A percentile compares a stretch with the other conserved stretches of the same genome.
Evolutionary conservation across 2,888 invertebrate genomes (phyloP).

Genomic region (Kryphioiulus occultus): DNA sequence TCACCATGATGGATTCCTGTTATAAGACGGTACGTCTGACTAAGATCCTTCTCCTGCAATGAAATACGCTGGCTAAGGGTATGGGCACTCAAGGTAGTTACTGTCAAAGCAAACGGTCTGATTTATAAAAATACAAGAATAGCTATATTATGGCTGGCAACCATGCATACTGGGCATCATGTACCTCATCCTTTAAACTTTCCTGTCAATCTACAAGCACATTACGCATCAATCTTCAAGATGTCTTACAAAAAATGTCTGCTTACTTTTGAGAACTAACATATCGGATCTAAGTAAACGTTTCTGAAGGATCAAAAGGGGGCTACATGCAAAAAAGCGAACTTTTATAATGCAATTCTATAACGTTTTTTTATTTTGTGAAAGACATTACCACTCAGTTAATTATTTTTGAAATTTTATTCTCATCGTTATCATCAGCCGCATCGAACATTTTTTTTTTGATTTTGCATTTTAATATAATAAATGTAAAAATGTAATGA

Average conservation of each 20-base stretch:
- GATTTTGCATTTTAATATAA: too few relatives aligned
- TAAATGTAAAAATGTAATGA: too few relatives aligned
- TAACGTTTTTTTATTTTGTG: too few relatives aligned
- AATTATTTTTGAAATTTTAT: too few relatives aligned
- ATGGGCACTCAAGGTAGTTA: slow-evolving; percentile 23
- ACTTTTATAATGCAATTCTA: too few relatives aligned
- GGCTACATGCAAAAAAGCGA: neutral
- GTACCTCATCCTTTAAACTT: neutral
- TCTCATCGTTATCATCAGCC: too few relatives aligned
- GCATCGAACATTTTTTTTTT: too few relatives aligned
- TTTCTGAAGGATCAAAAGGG: too few relatives aligned
- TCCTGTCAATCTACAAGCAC: neutral
- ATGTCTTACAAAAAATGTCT: neutral
- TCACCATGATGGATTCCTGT: neutral
- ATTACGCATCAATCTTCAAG: neutral
- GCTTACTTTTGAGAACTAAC: neutral
- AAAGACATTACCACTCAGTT: too few relatives aligned
- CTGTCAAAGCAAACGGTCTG: slow-evolving; percentile 8
- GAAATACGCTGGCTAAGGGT: slow-evolving; percentile 17
- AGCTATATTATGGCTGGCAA: neutral
- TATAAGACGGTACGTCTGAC: slow-evolving; percentile 40
- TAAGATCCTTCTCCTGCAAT: slow-evolving; percentile 17
- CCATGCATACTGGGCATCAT: neutral
- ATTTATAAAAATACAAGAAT: neutral
- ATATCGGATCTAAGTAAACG: too few relatives aligned